phyloP scores from a whole-genome alignment of 2,888 invertebrate genomes.

The Mesorhabditis spiculigera region DNA sequence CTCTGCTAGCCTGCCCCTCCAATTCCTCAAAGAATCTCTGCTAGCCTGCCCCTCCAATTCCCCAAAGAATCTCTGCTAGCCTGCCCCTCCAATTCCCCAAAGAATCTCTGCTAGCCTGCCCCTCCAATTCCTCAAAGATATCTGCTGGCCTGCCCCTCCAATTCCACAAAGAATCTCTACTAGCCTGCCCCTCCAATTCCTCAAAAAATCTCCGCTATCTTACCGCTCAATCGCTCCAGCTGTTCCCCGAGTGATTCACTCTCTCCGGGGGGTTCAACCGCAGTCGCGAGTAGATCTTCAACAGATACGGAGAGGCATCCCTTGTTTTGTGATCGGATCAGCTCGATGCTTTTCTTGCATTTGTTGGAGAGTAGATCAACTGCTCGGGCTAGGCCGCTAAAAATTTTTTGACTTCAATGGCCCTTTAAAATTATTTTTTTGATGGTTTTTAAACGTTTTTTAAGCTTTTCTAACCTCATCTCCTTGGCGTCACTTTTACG shows the following conservation, averaged over 20 bases:
- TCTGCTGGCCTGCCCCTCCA: no score
- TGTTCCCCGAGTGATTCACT: constrained; percentile 38
- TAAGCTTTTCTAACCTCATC: not conserved
- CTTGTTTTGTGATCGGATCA: constrained; percentile 36
- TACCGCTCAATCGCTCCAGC: constrained; percentile 27
- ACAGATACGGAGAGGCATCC: constrained; percentile 46
- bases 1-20: no score
- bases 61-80: no score
- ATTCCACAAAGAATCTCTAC: no score
- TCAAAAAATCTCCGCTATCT: not conserved
- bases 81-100: not conserved
- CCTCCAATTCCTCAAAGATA: no score
- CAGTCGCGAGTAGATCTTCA: constrained; percentile 39
- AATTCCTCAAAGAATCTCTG: no score
- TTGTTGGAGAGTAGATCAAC: constrained; percentile 55
- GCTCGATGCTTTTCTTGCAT: constrained; percentile 54
- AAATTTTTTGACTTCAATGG: not conserved
- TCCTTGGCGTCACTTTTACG: constrained; percentile 14
- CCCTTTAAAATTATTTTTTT: not conserved
- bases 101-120: no score
- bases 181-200: no score
- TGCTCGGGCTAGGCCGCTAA: constrained; percentile 30
- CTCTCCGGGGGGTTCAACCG: constrained; percentile 36
- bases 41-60: no score
- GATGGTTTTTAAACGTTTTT: not conserved